Evolutionary conservation across 2,888 invertebrate species (phyloP).

Genomic region (Eugnorisma glareosa): DNA sequence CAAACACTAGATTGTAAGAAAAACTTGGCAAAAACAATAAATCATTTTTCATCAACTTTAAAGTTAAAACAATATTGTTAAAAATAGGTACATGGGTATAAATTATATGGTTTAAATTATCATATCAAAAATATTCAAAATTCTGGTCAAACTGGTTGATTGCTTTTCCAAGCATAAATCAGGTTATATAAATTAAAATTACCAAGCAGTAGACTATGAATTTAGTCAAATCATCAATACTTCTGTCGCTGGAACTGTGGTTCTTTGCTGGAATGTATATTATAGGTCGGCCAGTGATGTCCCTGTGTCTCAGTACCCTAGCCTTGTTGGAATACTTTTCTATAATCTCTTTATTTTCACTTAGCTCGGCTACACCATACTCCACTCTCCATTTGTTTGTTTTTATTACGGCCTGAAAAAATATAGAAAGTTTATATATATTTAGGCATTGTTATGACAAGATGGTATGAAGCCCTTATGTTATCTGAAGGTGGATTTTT

Average conservation of each 20-base stretch:
- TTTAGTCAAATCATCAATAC: conserved; percentile 94
- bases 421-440: conserved; percentile 49
- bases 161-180: not conserved
- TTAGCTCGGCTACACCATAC: conserved; percentile 92
- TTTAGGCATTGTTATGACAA: not conserved
- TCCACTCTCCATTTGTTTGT: conserved; percentile 95
- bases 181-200: conserved; percentile 60
- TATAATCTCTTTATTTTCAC: conserved; percentile 87
- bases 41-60: no score
- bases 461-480: not conserved
- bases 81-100: not conserved
- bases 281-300: conserved; percentile 93
- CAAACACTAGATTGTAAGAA: no score
- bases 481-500: not conserved
- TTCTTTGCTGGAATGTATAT: conserved; percentile 95
- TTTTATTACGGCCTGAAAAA: conserved; percentile 93
- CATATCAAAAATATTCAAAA: not conserved
- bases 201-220: conserved; percentile 95
- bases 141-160: not conserved
- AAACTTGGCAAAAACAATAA: no score
- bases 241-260: conserved; percentile 93
- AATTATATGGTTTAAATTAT: not conserved
- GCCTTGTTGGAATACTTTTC: conserved; percentile 92
- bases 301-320: conserved; percentile 93
- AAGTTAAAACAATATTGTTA: not conserved